These are phyloP conservation scores for Pristionchus japonicus DNA, from an alignment of 2,888 invertebrate genomes.

Conservation along the genomic window DNA sequence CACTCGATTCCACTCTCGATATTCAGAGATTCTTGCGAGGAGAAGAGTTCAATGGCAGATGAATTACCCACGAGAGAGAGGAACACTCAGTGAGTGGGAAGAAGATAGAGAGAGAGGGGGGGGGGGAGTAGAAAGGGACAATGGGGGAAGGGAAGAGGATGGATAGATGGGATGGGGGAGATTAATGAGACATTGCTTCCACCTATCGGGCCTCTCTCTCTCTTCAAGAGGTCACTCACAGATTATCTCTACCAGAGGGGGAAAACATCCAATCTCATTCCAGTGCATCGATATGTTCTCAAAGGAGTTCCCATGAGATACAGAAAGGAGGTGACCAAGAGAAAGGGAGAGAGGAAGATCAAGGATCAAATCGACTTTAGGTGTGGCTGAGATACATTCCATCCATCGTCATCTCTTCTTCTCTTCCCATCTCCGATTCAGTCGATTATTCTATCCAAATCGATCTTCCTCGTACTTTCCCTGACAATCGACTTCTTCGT, in stretches of 20 bases:
- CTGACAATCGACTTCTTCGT: constrained; percentile 56
- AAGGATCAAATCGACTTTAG: background rate
- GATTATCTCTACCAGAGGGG: too few species aligned
- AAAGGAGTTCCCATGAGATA: constrained; percentile 57
- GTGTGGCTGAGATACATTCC: constrained; percentile 62
- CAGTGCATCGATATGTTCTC: constrained; percentile 63
- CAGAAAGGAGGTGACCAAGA: background rate
- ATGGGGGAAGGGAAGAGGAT: background rate
- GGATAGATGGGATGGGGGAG: background rate
- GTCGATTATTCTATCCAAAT: constrained; percentile 56
- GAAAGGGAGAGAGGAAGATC: background rate
- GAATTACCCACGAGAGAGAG: constrained; percentile 55
- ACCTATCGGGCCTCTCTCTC: background rate
- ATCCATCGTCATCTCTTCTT: constrained; percentile 40
- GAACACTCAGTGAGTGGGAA: constrained; percentile 49
- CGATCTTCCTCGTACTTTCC: constrained; percentile 63
- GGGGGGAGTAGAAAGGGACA: background rate
- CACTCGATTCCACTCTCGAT: constrained; percentile 54
- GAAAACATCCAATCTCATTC: constrained; percentile 43
- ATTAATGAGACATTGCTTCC: constrained; percentile 18
- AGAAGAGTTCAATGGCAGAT: constrained; percentile 59
- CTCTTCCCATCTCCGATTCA: constrained; percentile 53
- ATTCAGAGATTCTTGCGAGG: constrained; percentile 56
- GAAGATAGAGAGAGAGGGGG: background rate
- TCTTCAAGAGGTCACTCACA: too few species aligned